Percentiles rank a stretch among this genome's conserved stretches.
Evolutionary conservation across 1,140 invertebrate genomes (phyloP).

Genomic region (Asbolus verrucosus): DNA sequence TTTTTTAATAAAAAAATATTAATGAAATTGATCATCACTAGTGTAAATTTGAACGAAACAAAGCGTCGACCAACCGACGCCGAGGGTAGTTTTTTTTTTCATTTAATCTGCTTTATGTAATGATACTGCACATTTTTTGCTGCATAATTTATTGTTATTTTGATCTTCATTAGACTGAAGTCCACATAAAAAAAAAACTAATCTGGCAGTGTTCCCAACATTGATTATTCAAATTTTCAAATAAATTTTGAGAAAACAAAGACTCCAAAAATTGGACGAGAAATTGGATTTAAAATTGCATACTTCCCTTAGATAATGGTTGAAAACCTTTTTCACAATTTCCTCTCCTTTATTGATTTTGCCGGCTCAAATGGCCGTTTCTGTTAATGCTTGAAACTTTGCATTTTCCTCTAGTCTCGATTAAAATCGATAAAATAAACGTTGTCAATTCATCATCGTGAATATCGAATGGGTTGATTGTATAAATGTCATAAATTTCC

Average conservation of each 20-base stretch:
- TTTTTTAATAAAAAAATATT: too few species aligned
- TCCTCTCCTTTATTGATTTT: constrained; percentile 14
- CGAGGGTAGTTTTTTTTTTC: constrained; percentile 5
- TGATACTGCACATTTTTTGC: constrained; percentile 20
- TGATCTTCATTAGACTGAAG: constrained; percentile 18
- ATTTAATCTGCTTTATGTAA: background rate
- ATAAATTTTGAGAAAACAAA: constrained; percentile 38
- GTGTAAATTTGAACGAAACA: too few species aligned
- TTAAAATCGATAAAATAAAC: constrained; percentile 3
- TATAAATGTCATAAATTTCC: too few species aligned
- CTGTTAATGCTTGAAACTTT: background rate
- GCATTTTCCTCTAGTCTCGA: background rate
- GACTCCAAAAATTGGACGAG: background rate
- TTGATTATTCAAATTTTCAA: constrained; percentile 38
- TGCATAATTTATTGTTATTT: constrained; percentile 25
- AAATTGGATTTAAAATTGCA: constrained; percentile 30
- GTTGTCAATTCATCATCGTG: background rate
- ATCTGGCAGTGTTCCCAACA: constrained; percentile 24
- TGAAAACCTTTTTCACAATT: constrained; percentile 16
- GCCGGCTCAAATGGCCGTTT: constrained; percentile 7
- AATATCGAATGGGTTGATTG: too few species aligned
- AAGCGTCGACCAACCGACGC: background rate
- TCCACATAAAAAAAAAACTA: background rate
- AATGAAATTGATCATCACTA: too few species aligned
- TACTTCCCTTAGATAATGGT: constrained; percentile 15